A percentile compares a stretch with the other conserved stretches of the same genome.
Evolutionary conservation across 2,888 invertebrate species (phyloP).

Genomic region (Entomobrya proxima): DNA sequence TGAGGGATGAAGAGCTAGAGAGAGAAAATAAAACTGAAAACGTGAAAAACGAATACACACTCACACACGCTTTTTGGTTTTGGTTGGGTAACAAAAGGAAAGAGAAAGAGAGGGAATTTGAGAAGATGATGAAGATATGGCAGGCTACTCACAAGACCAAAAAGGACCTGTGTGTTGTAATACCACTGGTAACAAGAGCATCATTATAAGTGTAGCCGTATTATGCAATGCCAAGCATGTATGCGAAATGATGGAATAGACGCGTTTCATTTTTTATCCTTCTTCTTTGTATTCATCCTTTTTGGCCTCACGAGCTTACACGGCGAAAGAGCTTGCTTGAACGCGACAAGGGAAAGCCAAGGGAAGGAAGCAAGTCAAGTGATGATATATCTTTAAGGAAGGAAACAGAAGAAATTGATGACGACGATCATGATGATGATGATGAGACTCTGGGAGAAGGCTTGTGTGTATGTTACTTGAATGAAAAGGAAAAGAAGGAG

Average conservation of each 20-base stretch:
- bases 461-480: slow-evolving; percentile 14
- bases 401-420: slow-evolving; percentile 11
- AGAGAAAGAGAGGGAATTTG: background rate
- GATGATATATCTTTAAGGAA: slow-evolving; percentile 36
- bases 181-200: no score
- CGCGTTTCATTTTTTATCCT: slow-evolving; percentile 16
- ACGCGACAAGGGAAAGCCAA: slow-evolving; percentile 23
- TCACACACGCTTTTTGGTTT: slow-evolving; percentile 19
- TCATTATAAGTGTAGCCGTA: background rate
- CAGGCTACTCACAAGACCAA: slow-evolving; percentile 27
- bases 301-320: slow-evolving; percentile 32
- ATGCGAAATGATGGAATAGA: slow-evolving; percentile 22
- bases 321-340: slow-evolving; percentile 13
- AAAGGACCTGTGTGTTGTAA: no score
- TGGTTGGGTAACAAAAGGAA: slow-evolving; percentile 33
- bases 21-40: slow-evolving; percentile 32
- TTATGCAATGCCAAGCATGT: background rate
- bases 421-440: slow-evolving; percentile 14
- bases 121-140: slow-evolving; percentile 54
- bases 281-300: slow-evolving; percentile 38
- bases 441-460: slow-evolving; percentile 20
- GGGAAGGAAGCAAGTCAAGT: slow-evolving; percentile 46
- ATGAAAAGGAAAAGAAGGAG: background rate
- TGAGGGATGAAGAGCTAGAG: slow-evolving; percentile 13
- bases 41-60: slow-evolving; percentile 4